Conservation (phyloP, 2,888 invertebrate species). For the Linnaemya vulpina region DNA sequence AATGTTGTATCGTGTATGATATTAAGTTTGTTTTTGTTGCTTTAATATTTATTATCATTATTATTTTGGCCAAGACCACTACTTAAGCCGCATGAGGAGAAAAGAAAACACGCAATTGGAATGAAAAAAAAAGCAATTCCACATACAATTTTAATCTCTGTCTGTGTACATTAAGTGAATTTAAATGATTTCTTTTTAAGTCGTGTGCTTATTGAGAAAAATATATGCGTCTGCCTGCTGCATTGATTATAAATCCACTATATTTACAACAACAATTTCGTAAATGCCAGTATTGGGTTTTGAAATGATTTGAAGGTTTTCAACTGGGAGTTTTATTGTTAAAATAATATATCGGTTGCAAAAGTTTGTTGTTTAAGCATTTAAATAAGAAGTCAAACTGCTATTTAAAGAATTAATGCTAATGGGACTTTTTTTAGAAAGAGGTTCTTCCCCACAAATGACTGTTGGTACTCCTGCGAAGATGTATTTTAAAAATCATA, state of each 20-base stretch:
- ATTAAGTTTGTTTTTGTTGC: conserved; percentile 17
- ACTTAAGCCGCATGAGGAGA: conserved; percentile 20
- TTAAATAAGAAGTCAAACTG: too few species aligned
- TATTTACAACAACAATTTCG: conserved; percentile 20
- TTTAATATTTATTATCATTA: conserved; percentile 37
- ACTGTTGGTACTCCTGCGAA: too few species aligned
- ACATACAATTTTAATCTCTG: conserved; percentile 53
- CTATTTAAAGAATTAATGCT: too few species aligned
- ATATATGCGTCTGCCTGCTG: conserved; percentile 33
- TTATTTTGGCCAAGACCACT: conserved; percentile 51
- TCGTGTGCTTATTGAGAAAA: conserved; percentile 42
- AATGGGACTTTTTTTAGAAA: too few species aligned
- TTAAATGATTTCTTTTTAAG: conserved; percentile 54
- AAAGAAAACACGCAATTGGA: conserved; percentile 13
- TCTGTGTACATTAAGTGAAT: conserved; percentile 57
- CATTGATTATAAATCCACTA: conserved; percentile 39
- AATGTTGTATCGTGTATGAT: not conserved
- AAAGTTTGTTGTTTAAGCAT: too few species aligned
- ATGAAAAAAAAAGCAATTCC: conserved; percentile 40
- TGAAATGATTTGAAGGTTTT: conserved; percentile 49
- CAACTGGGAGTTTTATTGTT: conserved; percentile 51
- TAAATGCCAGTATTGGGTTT: not conserved
- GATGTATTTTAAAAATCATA: too few species aligned
- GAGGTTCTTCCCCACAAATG: too few species aligned
- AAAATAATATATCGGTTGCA: conserved; percentile 43